Base-by-base conservation (phyloP, 1,140 invertebrate species). In the Daktulosphaira vitifoliae region DNA sequence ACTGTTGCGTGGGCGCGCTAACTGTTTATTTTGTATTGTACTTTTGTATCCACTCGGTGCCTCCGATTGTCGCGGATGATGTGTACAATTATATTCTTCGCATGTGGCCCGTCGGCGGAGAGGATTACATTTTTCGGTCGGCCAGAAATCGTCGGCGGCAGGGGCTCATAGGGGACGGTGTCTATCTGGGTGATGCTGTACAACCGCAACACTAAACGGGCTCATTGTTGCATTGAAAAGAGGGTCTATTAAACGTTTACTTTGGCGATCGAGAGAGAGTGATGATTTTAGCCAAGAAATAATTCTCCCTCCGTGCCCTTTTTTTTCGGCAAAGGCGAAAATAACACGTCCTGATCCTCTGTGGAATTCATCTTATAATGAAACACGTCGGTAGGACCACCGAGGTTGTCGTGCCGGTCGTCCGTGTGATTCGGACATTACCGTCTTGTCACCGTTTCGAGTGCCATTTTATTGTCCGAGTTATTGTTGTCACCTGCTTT, bases 281-380 rank as follows among this genome's bases (percentile, higher is more conserved):
- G 56, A 18, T 62, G 56, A 33, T 62, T 62, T 62, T 48, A 18
- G 56, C 22, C 18, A 48, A 62, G 46, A 62, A 33, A 62, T 46
- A 44, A 44, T n/a, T 44, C 9, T n/a, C 39, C 11, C 4, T 44
- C 7, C 39, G 39, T 15, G 39, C 20, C 42, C 39, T 26, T 25
- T 16, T 26, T 26, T 22, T 8, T 7, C 4, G 25, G 6, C 25
- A 37, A 38, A 37, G 52, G 52, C 33, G 52, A 54, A 54, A 54
- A 54, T 54, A 54, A 33, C 56, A 48, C 56, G 42, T 48, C 56
- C 22, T 59, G 56, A 62, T 70, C 66, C 23, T 66, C 65, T 15
- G 67, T 48, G 44, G 66, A 50, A 49, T 66, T 44, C 23, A 64
- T 48, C 66, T 65, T 68, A 44, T 50, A 50, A 50, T 50, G 56